These are phyloP conservation scores for Drosophila quadrilineata DNA, from an alignment of 1,140 invertebrate species.

Conservation along the genomic window DNA sequence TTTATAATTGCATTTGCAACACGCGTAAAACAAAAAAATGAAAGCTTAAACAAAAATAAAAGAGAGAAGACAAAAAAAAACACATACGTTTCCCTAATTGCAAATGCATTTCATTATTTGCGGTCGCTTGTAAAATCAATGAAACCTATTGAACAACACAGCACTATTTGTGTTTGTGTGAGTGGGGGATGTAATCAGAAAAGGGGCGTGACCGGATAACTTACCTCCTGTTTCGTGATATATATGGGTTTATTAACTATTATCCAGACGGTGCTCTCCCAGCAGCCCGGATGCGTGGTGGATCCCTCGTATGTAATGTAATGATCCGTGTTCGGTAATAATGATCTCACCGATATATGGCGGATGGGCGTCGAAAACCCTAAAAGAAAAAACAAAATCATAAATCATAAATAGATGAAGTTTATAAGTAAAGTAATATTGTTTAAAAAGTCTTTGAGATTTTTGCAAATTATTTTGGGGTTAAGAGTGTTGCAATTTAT, in stretches of 20 bases:
- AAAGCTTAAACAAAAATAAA: conserved; percentile 9
- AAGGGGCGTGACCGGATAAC: not conserved
- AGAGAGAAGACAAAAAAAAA: not conserved
- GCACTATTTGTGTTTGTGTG: not conserved
- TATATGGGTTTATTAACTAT: conserved; percentile 98
- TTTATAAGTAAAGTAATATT: not conserved
- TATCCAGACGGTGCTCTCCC: conserved; percentile 97
- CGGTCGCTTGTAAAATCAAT: conserved; percentile 38
- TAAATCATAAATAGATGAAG: not conserved
- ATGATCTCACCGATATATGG: conserved; percentile 90
- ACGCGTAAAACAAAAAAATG: conserved; percentile 12
- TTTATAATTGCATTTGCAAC: conserved; percentile 72
- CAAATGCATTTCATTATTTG: conserved; percentile 72
- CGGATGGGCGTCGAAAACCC: conserved; percentile 90
- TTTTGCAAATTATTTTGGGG: no score
- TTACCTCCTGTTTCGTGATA: conserved; percentile 94
- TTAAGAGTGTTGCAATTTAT: no score
- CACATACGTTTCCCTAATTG: conserved; percentile 51
- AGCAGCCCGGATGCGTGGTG: conserved; percentile 95
- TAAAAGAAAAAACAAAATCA: conserved; percentile 80
- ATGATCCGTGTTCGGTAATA: conserved; percentile 93
- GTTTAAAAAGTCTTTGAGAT: no score
- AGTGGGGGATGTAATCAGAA: not conserved
- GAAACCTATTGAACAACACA: not conserved
- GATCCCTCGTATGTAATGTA: conserved; percentile 99